Percentiles rank a stretch among this genome's conserved stretches.
Conservation (phyloP, 1,140 invertebrate species). For the Heterodera schachtii region DNA sequence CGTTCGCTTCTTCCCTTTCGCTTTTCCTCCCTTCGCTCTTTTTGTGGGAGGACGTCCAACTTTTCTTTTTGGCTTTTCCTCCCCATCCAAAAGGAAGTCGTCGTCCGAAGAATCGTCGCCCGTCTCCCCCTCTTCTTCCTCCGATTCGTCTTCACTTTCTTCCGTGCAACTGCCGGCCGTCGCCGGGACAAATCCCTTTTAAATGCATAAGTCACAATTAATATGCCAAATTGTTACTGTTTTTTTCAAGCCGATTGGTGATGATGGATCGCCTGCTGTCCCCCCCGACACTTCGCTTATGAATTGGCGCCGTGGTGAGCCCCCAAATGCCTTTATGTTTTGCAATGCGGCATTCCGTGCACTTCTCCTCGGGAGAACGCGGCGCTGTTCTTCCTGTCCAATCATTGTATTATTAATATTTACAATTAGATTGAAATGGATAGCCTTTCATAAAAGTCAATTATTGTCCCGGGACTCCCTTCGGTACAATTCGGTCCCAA, state of each 20-base stretch:
- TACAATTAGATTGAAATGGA: no score
- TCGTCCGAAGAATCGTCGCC: slow-evolving; percentile 49
- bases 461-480: no score
- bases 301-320: slow-evolving; percentile 1
- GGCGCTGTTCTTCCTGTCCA: slow-evolving; percentile 44
- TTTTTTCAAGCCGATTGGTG: slow-evolving; percentile 13
- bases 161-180: slow-evolving; percentile 27
- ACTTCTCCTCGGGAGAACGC: slow-evolving; percentile 47
- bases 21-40: slow-evolving; percentile 1
- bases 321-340: slow-evolving; percentile 46
- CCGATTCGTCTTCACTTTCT: slow-evolving; percentile 35
- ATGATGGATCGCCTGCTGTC: slow-evolving; percentile 9
- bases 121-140: slow-evolving; percentile 55
- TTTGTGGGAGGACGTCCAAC: slow-evolving; percentile 17
- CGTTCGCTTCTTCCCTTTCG: slow-evolving; percentile 14
- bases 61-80: slow-evolving; percentile 17
- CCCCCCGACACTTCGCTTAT: background rate
- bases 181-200: slow-evolving; percentile 17
- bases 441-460: no score
- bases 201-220: background rate
- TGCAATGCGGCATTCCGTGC: slow-evolving; percentile 46
- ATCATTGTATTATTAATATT: no score
- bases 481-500: background rate
- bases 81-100: slow-evolving; percentile 32
- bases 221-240: background rate